These are phyloP conservation scores for Microctonus aethiopoides DNA, from an alignment of 2,888 invertebrate genomes.

Conservation along the genomic window DNA sequence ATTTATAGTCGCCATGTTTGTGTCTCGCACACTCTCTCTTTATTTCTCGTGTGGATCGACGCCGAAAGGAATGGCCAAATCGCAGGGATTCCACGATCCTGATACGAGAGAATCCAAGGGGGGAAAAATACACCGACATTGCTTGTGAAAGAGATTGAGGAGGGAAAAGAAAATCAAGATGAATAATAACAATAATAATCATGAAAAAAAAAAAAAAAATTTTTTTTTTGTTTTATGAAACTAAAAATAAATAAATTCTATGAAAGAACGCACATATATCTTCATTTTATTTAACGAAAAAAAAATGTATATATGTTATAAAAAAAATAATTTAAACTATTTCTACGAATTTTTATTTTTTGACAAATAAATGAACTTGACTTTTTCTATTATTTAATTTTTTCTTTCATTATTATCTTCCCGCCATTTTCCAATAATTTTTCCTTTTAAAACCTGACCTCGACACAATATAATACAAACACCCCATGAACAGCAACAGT, in stretches of 20 bases:
- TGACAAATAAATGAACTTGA: neutral
- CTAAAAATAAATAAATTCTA: neutral
- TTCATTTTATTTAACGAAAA: conserved; percentile 34
- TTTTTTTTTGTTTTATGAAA: neutral
- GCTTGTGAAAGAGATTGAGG: conserved; percentile 41
- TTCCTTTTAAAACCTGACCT: conserved; percentile 42
- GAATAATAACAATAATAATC: conserved; percentile 6
- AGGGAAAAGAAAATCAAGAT: conserved; percentile 35
- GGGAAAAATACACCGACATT: conserved; percentile 18
- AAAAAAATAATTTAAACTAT: too few relatives aligned
- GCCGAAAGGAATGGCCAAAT: conserved; percentile 54
- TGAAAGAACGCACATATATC: conserved; percentile 28
- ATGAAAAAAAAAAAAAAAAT: neutral
- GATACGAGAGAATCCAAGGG: conserved; percentile 38
- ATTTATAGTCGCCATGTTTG: conserved; percentile 46
- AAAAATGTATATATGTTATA: too few relatives aligned
- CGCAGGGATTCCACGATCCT: conserved; percentile 55
- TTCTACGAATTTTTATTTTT: conserved; percentile 17
- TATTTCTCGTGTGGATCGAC: conserved; percentile 36
- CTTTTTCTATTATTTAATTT: conserved; percentile 9
- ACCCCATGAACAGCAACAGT: conserved; percentile 15
- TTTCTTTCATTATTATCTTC: conserved; percentile 7
- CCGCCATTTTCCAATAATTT: conserved; percentile 25
- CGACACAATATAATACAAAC: conserved; percentile 5
- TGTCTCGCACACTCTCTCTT: neutral